Evolutionary conservation across 2,888 invertebrate genomes (phyloP).

Genomic region (Microctonus hyperodae): DNA sequence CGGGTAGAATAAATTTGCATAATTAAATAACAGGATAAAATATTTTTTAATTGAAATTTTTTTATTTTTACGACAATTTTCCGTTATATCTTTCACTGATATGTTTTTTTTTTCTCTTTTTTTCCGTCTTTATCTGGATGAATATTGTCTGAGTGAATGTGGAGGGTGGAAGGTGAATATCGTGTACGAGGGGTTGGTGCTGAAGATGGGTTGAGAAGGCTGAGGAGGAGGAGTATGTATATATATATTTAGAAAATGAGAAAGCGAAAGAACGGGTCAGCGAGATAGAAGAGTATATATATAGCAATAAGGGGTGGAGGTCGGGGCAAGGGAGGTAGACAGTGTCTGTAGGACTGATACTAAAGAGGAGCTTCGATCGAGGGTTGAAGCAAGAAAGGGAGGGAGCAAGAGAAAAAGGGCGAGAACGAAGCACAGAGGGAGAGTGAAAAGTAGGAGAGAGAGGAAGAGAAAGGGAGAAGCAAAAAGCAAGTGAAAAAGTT

Average conservation of each 20-base stretch:
- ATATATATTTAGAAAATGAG: neutral
- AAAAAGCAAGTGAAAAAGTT: neutral
- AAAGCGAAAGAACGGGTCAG: slow-evolving; percentile 30
- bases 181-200: neutral
- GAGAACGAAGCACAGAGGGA: slow-evolving; percentile 18
- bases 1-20: too few relatives aligned
- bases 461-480: neutral
- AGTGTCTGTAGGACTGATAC: slow-evolving; percentile 64
- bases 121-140: neutral
- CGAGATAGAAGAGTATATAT: slow-evolving; percentile 22
- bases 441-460: slow-evolving; percentile 20
- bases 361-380: slow-evolving; percentile 51
- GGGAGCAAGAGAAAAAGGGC: slow-evolving; percentile 35
- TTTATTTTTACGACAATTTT: neutral
- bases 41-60: too few relatives aligned
- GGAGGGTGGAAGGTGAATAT: neutral
- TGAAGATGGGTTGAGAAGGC: neutral
- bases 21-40: too few relatives aligned
- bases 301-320: slow-evolving; percentile 25
- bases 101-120: neutral
- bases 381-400: slow-evolving; percentile 39
- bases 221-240: too few relatives aligned
- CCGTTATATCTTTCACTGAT: neutral
- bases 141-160: neutral
- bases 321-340: slow-evolving; percentile 35